Base-by-base conservation (phyloP, 2,888 invertebrate genomes). In the Cetonia aurata region DNA sequence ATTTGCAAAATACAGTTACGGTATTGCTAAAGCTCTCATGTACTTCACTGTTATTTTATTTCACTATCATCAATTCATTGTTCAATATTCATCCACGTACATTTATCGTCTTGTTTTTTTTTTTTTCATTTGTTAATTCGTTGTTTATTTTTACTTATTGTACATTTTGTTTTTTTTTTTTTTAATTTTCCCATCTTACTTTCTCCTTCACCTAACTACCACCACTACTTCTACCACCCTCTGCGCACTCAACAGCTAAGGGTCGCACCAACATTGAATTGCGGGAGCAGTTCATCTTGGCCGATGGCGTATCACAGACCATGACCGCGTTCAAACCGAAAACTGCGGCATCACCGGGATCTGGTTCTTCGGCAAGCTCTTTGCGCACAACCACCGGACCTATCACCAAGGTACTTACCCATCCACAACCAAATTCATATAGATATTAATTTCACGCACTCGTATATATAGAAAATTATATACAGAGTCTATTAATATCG, bases 231-330 rank as follows among this genome's bases (percentile, higher is more conserved):
- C 62, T 70, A 72, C 74, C 67, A 72, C 67, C 72, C 72, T 37
- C 37, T 72, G 74, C 75, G 72, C 73, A 75, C 73, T 69, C 72
- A 68, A 79, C 88, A 98, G 98, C 98, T 89, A 98, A 98, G 90
- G 99, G 99, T 89, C 95, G 99, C 88, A 98, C 98, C 87, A 99
- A 99, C 91, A 95, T 98, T 89, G 98, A 99, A 90, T 92, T 99
- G 85, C 92, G 99, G 85, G 99, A 99, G 88, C 96, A 98, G 89
- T 99, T 99, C 90, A 96, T 98, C 86, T 90, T 99, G 89, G 98
- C 99, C 81, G 95, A 97, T 86, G 98, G 99, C 85, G 97, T 97
- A 79, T 96, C 96, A 85, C 99, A 99, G 90, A 95, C 96, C 85
- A 98, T 99, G 98, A 94, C 97, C 83, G 96, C 96, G 83, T 99